Base-by-base conservation (phyloP, 2,113 vertebrate species). In the Pantherophis guttatus region DNA sequence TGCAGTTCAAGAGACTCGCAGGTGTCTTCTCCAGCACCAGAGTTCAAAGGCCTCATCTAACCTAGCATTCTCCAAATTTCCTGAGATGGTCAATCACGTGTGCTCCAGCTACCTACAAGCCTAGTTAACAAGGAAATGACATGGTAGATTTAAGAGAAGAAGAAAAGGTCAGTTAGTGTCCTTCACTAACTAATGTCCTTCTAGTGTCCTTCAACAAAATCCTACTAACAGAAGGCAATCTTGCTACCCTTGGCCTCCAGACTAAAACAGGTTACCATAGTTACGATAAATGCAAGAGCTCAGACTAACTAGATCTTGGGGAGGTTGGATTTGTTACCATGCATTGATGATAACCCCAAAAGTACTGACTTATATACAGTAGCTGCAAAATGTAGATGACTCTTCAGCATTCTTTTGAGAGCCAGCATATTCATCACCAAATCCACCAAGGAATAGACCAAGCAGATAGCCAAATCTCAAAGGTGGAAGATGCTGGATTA, bases 151-250 rank as follows among this genome's bases (percentile, higher is more conserved):
- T n/a, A 59, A 59, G 8, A 59, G 58, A 59, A 24, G 58, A 65
- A 65, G 62, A n/a, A n/a, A n/a, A n/a, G 10, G 26, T 10, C 26
- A 65, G 26, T 12, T n/a, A 3, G 87, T 9, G 8, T 24, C 58
- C 21, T 59, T 59, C 58, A 24, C 8, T 59, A 59, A 59, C 58
- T 59, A 24, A 59, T 59, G 58, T 59, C 23, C 23, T 11, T 89
- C 54, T 91, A 33, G 23, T 15, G 50, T 90, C 91, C 65, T 17
- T 53, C n/a, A 91, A 86, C 58, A 26, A 58, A 94, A 90, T 96
- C 88, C 81, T 90, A 24, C 26, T 93, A 52, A 12, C 29, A 53
- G 1, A 0, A 86, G 11, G 75, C 57, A 93, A 48, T 24, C 55
- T 58, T 58, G 54, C 65, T 91, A 33, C 1, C 24, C 81, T 93